phyloP scores from a whole-genome alignment of 2,888 invertebrate genomes.

The Leucophenga montana region DNA sequence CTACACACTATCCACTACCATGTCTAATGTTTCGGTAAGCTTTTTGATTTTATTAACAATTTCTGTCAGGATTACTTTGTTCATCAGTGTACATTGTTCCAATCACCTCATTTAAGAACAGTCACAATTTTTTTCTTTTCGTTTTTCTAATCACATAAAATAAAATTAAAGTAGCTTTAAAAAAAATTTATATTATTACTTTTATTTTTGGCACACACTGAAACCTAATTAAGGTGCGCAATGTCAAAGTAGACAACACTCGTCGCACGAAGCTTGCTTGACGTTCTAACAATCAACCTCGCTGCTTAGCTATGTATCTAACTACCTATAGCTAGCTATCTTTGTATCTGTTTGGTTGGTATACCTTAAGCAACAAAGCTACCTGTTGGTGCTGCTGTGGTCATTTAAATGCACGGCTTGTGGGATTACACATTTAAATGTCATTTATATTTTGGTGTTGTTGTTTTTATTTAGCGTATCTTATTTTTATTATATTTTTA shows the following conservation, averaged over 20 bases:
- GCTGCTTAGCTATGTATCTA: no score
- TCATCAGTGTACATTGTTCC: neutral
- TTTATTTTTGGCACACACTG: slow-evolving; percentile 23
- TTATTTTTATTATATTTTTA: neutral
- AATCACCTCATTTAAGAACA: slow-evolving; percentile 2
- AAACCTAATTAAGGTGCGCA: slow-evolving; percentile 36
- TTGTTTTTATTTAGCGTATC: neutral
- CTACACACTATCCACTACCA: no score
- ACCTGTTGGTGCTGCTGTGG: slow-evolving; percentile 21
- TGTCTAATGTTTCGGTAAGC: neutral
- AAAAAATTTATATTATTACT: neutral
- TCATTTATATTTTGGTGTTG: slow-evolving; percentile 6
- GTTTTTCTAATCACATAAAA: neutral
- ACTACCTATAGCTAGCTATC: neutral
- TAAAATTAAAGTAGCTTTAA: slow-evolving; percentile 10
- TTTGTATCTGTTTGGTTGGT: neutral
- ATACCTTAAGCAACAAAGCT: slow-evolving; percentile 6
- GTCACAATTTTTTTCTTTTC: neutral
- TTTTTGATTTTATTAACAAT: neutral
- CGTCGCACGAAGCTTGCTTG: no score
- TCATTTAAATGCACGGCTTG: slow-evolving; percentile 50
- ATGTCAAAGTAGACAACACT: neutral
- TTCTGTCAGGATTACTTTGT: neutral
- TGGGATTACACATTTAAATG: slow-evolving; percentile 42
- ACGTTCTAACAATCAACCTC: no score